phyloP scores from a whole-genome alignment of 2,888 invertebrate species.

The Matsumyia berberina region DNA sequence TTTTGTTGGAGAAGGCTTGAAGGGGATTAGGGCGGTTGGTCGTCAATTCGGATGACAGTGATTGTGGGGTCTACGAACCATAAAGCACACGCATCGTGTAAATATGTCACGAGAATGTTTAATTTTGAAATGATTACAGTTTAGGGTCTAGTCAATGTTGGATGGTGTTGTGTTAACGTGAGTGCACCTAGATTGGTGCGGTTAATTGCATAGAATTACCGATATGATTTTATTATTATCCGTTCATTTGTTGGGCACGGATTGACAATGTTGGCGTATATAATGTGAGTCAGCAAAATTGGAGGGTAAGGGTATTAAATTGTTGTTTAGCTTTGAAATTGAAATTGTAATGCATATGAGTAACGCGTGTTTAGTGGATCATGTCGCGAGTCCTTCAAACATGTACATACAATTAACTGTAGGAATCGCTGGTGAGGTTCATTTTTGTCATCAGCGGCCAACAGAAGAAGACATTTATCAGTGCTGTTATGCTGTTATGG shows the following conservation, averaged over 20 bases:
- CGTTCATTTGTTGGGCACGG: background rate
- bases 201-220: background rate
- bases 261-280: background rate
- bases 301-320: too few species aligned
- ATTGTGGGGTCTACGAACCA: slow-evolving; percentile 18
- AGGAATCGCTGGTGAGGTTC: too few species aligned
- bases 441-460: too few species aligned
- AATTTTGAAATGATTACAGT: slow-evolving; percentile 14
- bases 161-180: background rate
- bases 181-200: slow-evolving; percentile 1
- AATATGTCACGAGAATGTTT: slow-evolving; percentile 27
- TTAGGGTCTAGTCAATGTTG: background rate
- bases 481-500: too few species aligned
- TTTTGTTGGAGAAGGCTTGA: too few species aligned
- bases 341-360: too few species aligned
- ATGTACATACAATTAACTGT: too few species aligned
- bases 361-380: too few species aligned
- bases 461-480: too few species aligned
- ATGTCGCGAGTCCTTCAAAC: too few species aligned
- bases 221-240: background rate
- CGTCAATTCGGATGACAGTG: background rate
- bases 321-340: too few species aligned
- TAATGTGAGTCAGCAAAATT: too few species aligned
- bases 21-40: background rate
- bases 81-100: slow-evolving; percentile 21